Conservation (phyloP, 2,113 vertebrate genomes). For the Clinocottus analis region DNA sequence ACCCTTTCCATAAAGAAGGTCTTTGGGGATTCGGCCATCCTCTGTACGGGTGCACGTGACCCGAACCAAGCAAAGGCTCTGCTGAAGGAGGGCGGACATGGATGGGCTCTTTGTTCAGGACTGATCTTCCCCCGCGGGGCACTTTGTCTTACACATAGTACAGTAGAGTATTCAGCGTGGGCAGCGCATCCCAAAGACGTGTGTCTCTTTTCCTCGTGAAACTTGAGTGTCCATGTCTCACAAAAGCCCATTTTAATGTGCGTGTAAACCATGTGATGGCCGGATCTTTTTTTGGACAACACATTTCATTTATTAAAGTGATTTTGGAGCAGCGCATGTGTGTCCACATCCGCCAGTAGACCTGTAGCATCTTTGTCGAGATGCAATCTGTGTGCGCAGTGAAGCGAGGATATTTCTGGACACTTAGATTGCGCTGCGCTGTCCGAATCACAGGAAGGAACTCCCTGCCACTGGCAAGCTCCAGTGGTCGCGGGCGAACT, state of each 20-base stretch:
- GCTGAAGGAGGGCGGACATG: too few species aligned
- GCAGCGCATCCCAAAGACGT: too few species aligned
- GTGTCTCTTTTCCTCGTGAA: too few species aligned
- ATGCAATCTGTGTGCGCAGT: conserved; percentile 23
- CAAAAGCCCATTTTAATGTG: conserved; percentile 1
- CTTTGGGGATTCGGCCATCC: too few species aligned
- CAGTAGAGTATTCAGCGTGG: too few species aligned
- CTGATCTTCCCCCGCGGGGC: too few species aligned
- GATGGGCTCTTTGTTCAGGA: too few species aligned
- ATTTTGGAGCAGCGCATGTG: conserved; percentile 1
- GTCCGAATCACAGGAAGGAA: conserved; percentile 14
- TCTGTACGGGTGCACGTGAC: too few species aligned
- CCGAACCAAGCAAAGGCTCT: too few species aligned
- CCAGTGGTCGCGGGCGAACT: neutral
- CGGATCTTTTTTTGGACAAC: neutral
- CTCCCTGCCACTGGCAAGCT: conserved; percentile 17
- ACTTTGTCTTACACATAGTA: too few species aligned
- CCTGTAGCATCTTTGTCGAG: conserved; percentile 8
- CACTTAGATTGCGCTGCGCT: conserved; percentile 6
- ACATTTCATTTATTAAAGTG: neutral
- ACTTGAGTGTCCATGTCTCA: too few species aligned
- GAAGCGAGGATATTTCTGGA: conserved; percentile 33
- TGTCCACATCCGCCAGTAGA: neutral
- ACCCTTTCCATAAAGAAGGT: too few species aligned
- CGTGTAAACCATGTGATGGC: neutral